Percentiles rank a stretch among this genome's conserved stretches.
Evolutionary conservation across 2,797 vertebrate species (phyloP).

Genomic region (Phoxinus dragarum): DNA sequence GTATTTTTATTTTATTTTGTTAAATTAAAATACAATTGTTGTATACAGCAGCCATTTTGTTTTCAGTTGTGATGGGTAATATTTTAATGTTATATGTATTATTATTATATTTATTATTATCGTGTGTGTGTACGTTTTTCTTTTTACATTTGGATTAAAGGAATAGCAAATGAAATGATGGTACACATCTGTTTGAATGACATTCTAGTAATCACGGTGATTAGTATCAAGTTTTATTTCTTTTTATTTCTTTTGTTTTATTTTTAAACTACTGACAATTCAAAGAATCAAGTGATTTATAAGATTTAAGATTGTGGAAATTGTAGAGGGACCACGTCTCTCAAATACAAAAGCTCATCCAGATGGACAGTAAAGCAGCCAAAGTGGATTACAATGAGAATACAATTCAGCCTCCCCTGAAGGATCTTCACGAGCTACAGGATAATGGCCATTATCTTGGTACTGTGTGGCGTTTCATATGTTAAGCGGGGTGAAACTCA

Average conservation of each 20-base stretch:
- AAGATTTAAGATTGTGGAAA: not conserved
- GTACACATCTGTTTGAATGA: not conserved
- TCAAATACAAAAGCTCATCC: conserved; percentile 28
- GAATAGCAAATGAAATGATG: not conserved
- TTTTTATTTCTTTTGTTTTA: not conserved
- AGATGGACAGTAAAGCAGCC: conserved; percentile 24
- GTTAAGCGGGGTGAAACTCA: conserved; percentile 53
- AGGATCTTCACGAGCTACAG: conserved; percentile 12
- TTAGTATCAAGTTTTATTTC: not conserved
- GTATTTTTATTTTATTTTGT: too few relatives aligned
- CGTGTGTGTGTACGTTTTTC: too few relatives aligned
- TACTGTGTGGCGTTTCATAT: conserved; percentile 32
- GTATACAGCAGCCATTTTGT: not conserved
- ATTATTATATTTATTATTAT: not conserved
- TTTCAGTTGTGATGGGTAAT: not conserved
- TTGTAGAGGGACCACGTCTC: not conserved
- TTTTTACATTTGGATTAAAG: not conserved
- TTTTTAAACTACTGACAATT: not conserved
- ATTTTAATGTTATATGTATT: not conserved
- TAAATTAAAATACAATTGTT: not conserved
- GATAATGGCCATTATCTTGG: conserved; percentile 33
- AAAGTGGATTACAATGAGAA: conserved; percentile 35
- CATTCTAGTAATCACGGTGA: not conserved
- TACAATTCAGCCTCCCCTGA: conserved; percentile 7
- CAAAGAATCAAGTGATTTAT: not conserved